Evolutionary conservation across 2,113 vertebrate genomes (phyloP), one percentile per base, ranked within the genome.

Genomic region (Ramphastos sulfuratus): DNA sequence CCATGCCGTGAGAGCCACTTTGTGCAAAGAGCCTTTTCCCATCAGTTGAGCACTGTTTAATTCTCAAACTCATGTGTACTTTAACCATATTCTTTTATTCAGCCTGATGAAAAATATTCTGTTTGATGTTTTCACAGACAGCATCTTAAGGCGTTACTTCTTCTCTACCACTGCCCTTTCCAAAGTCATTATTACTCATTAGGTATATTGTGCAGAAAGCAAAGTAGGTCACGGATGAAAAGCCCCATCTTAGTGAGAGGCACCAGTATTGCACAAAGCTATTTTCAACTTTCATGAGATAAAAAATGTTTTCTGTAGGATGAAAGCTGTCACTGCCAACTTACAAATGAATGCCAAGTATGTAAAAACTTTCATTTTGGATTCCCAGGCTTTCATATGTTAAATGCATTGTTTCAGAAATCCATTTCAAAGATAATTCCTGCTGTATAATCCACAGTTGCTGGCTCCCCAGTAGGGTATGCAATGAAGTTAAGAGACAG

Each of bases 201-300:
- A 97, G 96, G 96, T 93, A 82, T 44, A 95, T 89, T 96, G 96
- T 94, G 81, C 50, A 42, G 85, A 89, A 94, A 94, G 95, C 96
- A 97, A 97, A 97, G 95, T 97, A 97, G 97, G 97, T 96, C 97
- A 97, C 19, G 92, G 96, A 97, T 97, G 95, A 97, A 97, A 97
- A 97, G 90, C 85, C 94, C 95, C 94, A 85, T 97, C 93, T 94
- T 94, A 96, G 92, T 5, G 7, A 96, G 94, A 94, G 73, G 95
- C 88, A 94, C 89, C 63, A 93, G 85, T 90, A 92, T 76, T 82
- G 85, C 93, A 96, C 87, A 95, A 97, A 97, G 96, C 95, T 97
- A 96, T 97, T 96, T 97, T 96, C 96, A 94, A 97, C 92, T 97
- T 97, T 87, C 84, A 90, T 87, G 95, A 96, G 96, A 97, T 95